These are phyloP conservation scores for Pelusios castaneus DNA, from an alignment of 2,113 vertebrate genomes.

Conservation along the genomic window DNA sequence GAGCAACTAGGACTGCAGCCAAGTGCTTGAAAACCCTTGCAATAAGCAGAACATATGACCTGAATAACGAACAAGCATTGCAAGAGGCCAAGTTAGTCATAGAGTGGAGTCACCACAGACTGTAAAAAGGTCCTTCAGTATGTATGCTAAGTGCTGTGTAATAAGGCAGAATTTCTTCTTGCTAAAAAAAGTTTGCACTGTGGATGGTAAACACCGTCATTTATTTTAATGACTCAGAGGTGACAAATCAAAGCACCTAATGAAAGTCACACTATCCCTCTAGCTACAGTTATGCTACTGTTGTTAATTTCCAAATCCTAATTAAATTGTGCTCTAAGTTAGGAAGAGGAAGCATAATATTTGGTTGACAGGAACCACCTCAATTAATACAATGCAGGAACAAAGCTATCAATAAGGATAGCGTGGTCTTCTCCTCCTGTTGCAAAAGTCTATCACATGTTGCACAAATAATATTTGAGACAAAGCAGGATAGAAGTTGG, in stretches of 20 bases:
- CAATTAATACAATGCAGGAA: neutral
- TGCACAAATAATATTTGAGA: neutral
- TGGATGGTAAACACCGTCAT: neutral
- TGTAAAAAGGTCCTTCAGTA: conserved; percentile 4
- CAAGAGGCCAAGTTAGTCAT: neutral
- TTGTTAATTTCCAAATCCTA: conserved; percentile 36
- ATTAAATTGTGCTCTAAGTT: conserved; percentile 21
- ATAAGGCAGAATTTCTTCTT: conserved; percentile 2
- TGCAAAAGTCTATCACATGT: neutral
- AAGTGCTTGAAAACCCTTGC: neutral
- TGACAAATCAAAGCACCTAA: neutral
- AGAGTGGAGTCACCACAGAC: neutral
- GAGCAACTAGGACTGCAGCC: neutral
- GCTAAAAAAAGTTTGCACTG: neutral
- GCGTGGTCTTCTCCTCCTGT: neutral
- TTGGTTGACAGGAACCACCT: neutral
- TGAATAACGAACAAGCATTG: neutral
- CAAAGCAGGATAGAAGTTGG: neutral
- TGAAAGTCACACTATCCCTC: conserved; percentile 1
- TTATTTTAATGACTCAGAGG: conserved; percentile 15
- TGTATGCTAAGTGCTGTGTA: neutral
- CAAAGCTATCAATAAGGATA: neutral
- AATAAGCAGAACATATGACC: neutral
- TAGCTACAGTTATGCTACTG: neutral
- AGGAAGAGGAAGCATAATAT: neutral